Percentiles rank a stretch among this genome's conserved stretches.
phyloP scores from a whole-genome alignment of 2,113 vertebrate genomes.

The Lepisosteus oculatus region DNA sequence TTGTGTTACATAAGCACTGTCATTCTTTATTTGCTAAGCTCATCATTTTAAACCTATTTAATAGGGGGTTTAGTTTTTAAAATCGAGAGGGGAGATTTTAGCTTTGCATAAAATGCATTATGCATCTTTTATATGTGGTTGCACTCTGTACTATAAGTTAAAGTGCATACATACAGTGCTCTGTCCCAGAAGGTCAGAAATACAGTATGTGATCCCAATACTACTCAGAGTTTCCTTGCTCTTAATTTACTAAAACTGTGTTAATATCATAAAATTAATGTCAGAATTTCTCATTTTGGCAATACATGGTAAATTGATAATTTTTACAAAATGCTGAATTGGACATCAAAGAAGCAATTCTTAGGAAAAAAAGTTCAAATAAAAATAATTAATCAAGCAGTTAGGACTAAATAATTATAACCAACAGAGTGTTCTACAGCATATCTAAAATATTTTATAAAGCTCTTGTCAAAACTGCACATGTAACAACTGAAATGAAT shows the following conservation, averaged over 20 bases:
- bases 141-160: no score
- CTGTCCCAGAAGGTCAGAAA: no score
- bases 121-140: background rate
- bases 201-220: no score
- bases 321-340: conserved; percentile 40
- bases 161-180: no score
- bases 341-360: background rate
- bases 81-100: conserved; percentile 2
- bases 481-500: no score
- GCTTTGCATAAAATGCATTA: background rate
- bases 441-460: background rate
- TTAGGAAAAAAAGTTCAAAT: background rate
- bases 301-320: no score
- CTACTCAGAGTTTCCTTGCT: conserved; percentile 25
- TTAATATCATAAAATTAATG: conserved; percentile 45
- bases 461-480: background rate
- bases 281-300: no score
- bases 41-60: conserved; percentile 2
- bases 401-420: conserved; percentile 3
- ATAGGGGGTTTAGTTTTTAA: conserved; percentile 6
- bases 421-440: background rate
- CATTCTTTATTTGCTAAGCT: conserved; percentile 5
- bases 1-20: background rate
- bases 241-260: conserved; percentile 63
- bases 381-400: conserved; percentile 1